Conservation (phyloP, 2,113 vertebrate species). For the Rafetus swinhoei region DNA sequence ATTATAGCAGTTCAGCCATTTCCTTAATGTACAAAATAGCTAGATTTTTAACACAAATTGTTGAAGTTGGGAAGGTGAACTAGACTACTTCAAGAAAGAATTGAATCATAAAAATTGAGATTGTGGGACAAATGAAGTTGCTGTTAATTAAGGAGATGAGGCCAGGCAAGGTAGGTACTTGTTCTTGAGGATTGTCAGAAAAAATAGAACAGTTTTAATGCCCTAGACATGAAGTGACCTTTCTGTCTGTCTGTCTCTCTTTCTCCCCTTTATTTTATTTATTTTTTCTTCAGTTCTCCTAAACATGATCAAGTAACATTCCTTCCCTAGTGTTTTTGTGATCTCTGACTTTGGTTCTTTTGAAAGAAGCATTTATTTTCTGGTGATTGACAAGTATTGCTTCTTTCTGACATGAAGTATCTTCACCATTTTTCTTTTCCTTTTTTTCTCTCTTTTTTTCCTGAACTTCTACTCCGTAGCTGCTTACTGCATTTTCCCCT, state of each 20-base stretch:
- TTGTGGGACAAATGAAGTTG: not conserved
- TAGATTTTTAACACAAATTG: not conserved
- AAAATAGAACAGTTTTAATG: not conserved
- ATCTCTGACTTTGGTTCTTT: not conserved
- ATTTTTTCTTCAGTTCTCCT: not conserved
- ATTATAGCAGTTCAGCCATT: not conserved
- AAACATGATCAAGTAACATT: not conserved
- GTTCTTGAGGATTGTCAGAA: not conserved
- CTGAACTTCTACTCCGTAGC: not conserved
- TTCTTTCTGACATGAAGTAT: not conserved
- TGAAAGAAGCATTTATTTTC: not conserved
- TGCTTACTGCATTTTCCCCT: not conserved
- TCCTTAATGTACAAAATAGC: not conserved
- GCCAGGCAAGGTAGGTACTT: not conserved
- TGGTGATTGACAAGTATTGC: not conserved
- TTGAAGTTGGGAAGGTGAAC: accelerated
- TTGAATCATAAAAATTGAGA: not conserved
- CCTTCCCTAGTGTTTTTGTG: not conserved
- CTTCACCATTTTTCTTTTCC: not conserved
- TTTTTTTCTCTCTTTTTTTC: not conserved
- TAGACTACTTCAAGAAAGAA: not conserved
- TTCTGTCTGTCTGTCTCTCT: not conserved
- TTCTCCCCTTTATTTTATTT: not conserved
- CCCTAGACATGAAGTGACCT: not conserved
- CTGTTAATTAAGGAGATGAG: not conserved